Evolutionary conservation across 2,797 vertebrate species (phyloP).

Genomic region (Okamejei kenojei): DNA sequence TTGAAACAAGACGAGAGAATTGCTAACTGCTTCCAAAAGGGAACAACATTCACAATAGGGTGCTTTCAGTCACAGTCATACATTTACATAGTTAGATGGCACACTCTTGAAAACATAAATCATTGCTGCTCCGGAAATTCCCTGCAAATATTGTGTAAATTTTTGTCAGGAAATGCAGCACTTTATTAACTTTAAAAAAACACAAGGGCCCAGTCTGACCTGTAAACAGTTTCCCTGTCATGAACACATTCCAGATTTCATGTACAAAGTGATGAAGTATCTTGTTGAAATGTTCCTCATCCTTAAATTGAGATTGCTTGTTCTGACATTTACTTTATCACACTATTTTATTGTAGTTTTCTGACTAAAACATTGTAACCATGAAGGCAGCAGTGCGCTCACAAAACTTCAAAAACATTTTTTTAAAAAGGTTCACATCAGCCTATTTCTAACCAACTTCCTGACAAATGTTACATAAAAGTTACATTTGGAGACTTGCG

Average conservation of each 20-base stretch:
- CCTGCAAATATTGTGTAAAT: background rate
- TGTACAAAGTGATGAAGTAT: background rate
- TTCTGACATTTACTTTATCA: background rate
- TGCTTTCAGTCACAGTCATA: background rate
- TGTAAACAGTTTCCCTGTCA: background rate
- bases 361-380: background rate
- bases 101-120: background rate
- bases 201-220: background rate
- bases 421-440: too few relatives aligned
- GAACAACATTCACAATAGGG: background rate
- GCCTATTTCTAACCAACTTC: background rate
- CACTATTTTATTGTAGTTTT: background rate
- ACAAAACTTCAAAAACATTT: too few relatives aligned
- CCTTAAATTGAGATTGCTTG: background rate
- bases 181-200: background rate
- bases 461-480: background rate
- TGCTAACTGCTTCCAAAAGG: background rate
- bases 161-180: background rate
- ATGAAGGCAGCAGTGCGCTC: background rate
- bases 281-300: conserved; percentile 4
- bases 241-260: background rate
- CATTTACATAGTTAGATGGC: background rate
- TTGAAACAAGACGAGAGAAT: background rate
- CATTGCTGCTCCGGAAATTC: background rate
- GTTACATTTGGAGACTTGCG: too few relatives aligned